These are phyloP conservation scores for Lytechinus variegatus DNA, from an alignment of 35 echinoderm and acorn worm genomes.

Conservation along the genomic window DNA sequence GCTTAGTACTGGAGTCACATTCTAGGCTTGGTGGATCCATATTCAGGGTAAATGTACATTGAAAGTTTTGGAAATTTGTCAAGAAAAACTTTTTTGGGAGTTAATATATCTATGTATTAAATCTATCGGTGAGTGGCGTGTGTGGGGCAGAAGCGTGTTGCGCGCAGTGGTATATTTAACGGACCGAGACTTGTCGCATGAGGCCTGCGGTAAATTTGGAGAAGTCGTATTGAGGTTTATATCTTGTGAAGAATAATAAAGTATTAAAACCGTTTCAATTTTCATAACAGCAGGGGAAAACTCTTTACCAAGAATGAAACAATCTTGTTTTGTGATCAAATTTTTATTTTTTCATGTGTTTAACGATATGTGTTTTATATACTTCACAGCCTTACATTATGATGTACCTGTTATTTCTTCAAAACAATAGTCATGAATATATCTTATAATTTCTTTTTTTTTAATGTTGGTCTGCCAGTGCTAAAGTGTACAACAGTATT, in stretches of 20 bases:
- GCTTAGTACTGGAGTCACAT: neutral
- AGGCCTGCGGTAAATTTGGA: constrained; percentile 49
- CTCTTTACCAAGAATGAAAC: neutral
- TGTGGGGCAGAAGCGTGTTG: constrained; percentile 42
- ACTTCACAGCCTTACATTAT: constrained; percentile 13
- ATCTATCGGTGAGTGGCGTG: constrained; percentile 43
- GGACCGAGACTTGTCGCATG: constrained; percentile 33
- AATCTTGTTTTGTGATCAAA: constrained; percentile 11
- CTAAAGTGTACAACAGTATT: neutral
- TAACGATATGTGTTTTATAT: neutral
- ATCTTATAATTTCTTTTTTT: neutral
- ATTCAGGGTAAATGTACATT: neutral
- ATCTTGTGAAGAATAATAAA: neutral
- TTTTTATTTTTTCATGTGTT: neutral
- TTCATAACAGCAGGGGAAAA: neutral
- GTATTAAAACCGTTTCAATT: neutral
- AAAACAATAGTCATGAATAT: neutral
- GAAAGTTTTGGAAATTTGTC: neutral
- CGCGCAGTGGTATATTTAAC: neutral
- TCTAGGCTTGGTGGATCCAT: neutral
- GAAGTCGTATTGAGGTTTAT: constrained; percentile 23
- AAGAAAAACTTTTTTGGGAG: neutral
- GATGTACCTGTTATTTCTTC: neutral
- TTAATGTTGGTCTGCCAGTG: neutral
- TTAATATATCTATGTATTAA: neutral